Evolutionary conservation across 2,888 invertebrate genomes (phyloP), one percentile per base, ranked within the genome.

Genomic region (Eilema caniola): DNA sequence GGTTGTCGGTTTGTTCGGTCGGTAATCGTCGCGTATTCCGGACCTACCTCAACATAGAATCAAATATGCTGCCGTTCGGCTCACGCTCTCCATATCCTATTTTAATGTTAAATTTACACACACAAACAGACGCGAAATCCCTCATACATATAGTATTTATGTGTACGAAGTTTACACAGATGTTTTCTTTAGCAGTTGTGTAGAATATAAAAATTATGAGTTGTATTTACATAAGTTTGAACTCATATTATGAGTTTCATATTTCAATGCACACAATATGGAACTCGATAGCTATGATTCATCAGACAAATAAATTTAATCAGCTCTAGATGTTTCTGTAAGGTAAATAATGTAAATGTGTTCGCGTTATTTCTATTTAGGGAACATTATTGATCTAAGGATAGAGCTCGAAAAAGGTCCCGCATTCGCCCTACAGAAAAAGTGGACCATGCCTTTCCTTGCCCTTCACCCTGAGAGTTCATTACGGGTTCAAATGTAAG

Each of bases 11-110:
- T 72, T 61, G 67, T 61, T 67, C 65, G 79, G 74, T 76, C 73
- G 74, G 71, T 81, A 76, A 72, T 75, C 76, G 73, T 71, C 76
- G 66, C 66, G 69, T 67, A 76, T 79, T 80, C 86, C 78, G 81
- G 89, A 92, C 92, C 93, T 92, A 85, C 90, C 92, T 83, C 92
- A 93, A 93, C 88, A 82, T 71, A 81, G 60, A 76, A 76, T 77
- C 75, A 78, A 83, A 80, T 71, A 62, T 67, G 71, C 67, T 37
- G 41, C 74, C 71, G 77, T 76, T 78, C 80, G 67, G 89, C 89
- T 86, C 79, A 89, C 90, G 92, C 91, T 91, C 92, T 76, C 74
- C 62, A 76, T 71, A 64, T 67, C 69, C 75, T 67, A 73, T 76
- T 74, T 70, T 79, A 79, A 81, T 71, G 76, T 78, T 72, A 61